phyloP scores from a whole-genome alignment of 2,797 vertebrate genomes.

The Acanthurus leucopareius region DNA sequence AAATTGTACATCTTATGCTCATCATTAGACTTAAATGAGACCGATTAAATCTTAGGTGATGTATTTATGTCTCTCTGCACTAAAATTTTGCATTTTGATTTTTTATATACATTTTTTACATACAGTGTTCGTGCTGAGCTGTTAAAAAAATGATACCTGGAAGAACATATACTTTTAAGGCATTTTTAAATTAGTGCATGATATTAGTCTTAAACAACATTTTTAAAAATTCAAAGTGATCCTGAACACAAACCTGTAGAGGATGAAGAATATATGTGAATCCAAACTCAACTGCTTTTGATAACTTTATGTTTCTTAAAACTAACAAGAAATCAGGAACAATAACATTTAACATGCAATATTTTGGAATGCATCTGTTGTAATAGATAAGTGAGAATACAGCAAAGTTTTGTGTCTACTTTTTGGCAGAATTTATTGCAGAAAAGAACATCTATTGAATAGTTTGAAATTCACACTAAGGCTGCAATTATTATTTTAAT shows the following conservation, averaged over 20 bases:
- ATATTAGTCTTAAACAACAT: too few relatives aligned
- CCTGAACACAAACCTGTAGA: too few relatives aligned
- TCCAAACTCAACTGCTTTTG: too few relatives aligned
- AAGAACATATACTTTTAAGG: too few relatives aligned
- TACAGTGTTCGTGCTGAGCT: too few relatives aligned
- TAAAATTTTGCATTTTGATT: not conserved
- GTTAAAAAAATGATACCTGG: too few relatives aligned
- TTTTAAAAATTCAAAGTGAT: too few relatives aligned
- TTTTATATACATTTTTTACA: not conserved
- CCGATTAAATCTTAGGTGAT: not conserved
- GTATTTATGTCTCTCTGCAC: not conserved
- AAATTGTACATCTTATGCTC: not conserved
- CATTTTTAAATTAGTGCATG: too few relatives aligned
- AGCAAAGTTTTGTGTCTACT: too few relatives aligned
- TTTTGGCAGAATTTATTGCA: not conserved
- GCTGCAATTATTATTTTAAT: not conserved
- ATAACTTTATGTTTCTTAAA: too few relatives aligned
- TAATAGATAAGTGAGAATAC: not conserved
- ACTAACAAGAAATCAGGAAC: not conserved
- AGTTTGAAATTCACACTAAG: not conserved
- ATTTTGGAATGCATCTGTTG: not conserved
- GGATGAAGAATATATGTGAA: too few relatives aligned
- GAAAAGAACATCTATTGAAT: not conserved
- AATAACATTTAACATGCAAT: not conserved
- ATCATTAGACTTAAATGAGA: not conserved